Conservation (phyloP, 2,113 vertebrate genomes). For the Pseudois nayaur region DNA sequence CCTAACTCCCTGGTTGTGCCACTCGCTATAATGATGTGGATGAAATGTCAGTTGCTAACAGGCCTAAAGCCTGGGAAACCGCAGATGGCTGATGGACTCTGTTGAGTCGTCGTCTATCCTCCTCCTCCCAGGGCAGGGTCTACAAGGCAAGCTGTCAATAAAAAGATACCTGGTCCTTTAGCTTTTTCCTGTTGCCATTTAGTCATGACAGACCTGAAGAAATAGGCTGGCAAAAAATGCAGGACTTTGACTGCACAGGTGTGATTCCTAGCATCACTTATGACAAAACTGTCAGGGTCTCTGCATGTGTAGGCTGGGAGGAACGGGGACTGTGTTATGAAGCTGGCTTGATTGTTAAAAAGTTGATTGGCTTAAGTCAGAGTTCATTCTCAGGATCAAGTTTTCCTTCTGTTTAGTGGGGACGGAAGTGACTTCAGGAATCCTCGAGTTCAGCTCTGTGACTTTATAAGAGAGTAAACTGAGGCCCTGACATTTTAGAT, state of each 20-base stretch:
- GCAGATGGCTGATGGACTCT: not conserved
- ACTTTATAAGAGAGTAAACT: not conserved
- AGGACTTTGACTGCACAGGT: not conserved
- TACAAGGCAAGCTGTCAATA: not conserved
- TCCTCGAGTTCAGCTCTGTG: not conserved
- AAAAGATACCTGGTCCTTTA: not conserved
- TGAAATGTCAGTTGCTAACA: conserved; percentile 5
- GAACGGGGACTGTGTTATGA: not conserved
- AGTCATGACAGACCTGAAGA: not conserved
- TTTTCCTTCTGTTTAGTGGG: not conserved
- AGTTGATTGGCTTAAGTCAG: not conserved
- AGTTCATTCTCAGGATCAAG: not conserved
- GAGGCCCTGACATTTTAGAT: not conserved
- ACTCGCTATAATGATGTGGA: not conserved
- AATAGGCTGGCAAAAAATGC: not conserved
- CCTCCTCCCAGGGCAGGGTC: not conserved
- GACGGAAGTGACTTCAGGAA: not conserved
- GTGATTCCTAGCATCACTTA: not conserved
- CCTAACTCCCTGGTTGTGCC: not conserved
- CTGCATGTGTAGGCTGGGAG: not conserved
- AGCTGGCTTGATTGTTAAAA: not conserved
- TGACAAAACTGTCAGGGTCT: not conserved
- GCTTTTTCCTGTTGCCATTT: not conserved
- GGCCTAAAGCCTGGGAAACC: not conserved
- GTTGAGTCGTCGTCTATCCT: not conserved